Evolutionary conservation across 2,888 invertebrate species (phyloP).

Genomic region (Lacanobia oleracea): DNA sequence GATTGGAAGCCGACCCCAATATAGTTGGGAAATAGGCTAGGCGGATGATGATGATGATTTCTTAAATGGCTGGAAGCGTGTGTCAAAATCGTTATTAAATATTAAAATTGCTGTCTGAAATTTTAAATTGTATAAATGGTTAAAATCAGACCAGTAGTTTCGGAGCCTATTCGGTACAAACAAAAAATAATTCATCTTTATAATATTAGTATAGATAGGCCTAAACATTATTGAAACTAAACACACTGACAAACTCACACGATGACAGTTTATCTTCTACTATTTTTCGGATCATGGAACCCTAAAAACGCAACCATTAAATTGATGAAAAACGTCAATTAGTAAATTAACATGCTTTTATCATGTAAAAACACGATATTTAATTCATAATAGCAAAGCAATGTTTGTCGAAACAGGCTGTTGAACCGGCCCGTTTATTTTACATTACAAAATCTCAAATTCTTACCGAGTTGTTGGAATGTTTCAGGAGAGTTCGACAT

Average conservation of each 20-base stretch:
- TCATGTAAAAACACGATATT: slow-evolving; percentile 24
- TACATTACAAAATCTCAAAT: slow-evolving; percentile 78
- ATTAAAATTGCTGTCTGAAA: too few species aligned
- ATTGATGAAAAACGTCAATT: slow-evolving; percentile 30
- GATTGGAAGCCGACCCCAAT: too few species aligned
- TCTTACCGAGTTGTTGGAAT: slow-evolving; percentile 77
- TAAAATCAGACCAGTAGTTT: too few species aligned
- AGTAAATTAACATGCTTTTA: slow-evolving; percentile 23
- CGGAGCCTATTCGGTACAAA: too few species aligned
- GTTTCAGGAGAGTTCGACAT: slow-evolving; percentile 77
- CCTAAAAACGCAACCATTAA: background rate
- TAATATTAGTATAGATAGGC: too few species aligned
- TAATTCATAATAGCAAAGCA: slow-evolving; percentile 51
- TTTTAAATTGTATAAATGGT: too few species aligned
- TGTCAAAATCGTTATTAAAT: too few species aligned
- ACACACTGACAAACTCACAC: background rate
- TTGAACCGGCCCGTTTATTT: slow-evolving; percentile 67
- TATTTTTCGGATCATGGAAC: background rate
- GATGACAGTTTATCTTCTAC: background rate
- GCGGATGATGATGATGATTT: too few species aligned
- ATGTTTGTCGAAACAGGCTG: slow-evolving; percentile 34
- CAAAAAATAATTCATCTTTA: too few species aligned
- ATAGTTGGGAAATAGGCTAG: too few species aligned
- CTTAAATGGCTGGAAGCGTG: too few species aligned
- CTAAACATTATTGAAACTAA: too few species aligned